Conservation (phyloP, 2,888 invertebrate species). For the Abrostola triplasia region DNA sequence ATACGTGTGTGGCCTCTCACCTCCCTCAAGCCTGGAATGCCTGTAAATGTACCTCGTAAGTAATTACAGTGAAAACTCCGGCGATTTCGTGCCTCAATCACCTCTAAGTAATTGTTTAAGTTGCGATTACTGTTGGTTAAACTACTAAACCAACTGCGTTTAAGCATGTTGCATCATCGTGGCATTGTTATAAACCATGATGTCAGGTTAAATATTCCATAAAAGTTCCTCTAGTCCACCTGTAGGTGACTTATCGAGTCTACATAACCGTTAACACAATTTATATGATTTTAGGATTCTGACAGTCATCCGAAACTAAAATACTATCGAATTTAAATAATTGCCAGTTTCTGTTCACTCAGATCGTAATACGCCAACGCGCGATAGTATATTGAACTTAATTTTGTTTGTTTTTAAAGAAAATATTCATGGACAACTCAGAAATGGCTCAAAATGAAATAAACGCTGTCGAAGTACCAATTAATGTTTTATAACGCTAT, state of each 20-base stretch:
- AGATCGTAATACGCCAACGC: constrained; percentile 43
- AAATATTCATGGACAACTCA: constrained; percentile 32
- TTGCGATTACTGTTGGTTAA: constrained; percentile 36
- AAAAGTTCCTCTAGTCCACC: constrained; percentile 6
- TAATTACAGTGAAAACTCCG: constrained; percentile 49
- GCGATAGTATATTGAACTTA: constrained; percentile 26
- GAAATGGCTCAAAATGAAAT: constrained; percentile 26
- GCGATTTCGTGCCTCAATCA: constrained; percentile 40
- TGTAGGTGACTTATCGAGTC: constrained; percentile 5
- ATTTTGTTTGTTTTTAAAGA: constrained; percentile 41
- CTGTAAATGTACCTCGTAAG: constrained; percentile 38
- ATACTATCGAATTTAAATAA: constrained; percentile 48
- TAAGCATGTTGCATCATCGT: too few species aligned
- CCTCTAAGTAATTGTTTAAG: constrained; percentile 43
- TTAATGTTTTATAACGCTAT: constrained; percentile 30
- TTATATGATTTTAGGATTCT: constrained; percentile 32
- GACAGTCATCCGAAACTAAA: constrained; percentile 26
- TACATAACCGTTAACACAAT: constrained; percentile 15
- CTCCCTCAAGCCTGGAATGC: constrained; percentile 26
- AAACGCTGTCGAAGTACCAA: constrained; percentile 24
- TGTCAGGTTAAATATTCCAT: too few species aligned
- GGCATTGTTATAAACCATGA: too few species aligned
- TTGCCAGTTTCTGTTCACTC: constrained; percentile 35
- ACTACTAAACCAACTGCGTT: constrained; percentile 2
- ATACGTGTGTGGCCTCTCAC: constrained; percentile 57